phyloP scores from a whole-genome alignment of 2,113 vertebrate species.

The Macquaria ambigua region DNA sequence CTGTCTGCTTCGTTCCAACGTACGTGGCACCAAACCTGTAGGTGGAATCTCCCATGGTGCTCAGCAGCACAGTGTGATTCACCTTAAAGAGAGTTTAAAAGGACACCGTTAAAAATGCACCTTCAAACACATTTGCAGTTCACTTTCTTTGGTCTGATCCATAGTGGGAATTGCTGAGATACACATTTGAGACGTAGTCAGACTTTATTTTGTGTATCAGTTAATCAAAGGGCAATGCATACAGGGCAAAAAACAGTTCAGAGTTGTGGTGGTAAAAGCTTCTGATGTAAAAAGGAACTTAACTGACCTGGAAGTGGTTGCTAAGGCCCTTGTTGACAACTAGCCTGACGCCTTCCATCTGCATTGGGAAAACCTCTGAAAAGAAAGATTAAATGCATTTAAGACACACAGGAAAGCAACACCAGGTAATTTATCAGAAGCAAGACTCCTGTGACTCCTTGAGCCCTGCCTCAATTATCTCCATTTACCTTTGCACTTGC shows the following conservation, averaged over 20 bases:
- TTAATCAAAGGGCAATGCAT: neutral
- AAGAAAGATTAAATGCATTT: neutral
- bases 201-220: neutral
- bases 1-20: slow-evolving; percentile 88
- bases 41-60: slow-evolving; percentile 89
- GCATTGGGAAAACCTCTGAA: slow-evolving; percentile 90
- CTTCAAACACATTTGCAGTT: neutral
- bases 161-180: neutral
- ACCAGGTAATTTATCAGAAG: neutral
- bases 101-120: rapidly evolving
- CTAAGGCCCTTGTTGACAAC: slow-evolving; percentile 92
- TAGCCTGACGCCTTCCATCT: slow-evolving; percentile 92
- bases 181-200: neutral
- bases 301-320: slow-evolving; percentile 92
- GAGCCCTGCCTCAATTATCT: neutral
- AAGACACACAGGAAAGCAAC: neutral
- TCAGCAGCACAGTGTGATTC: slow-evolving; percentile 89
- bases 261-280: neutral
- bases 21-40: slow-evolving; percentile 92
- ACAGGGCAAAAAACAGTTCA: neutral
- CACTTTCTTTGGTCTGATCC: neutral
- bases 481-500: slow-evolving; percentile 90
- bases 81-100: slow-evolving; percentile 79
- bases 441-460: neutral
- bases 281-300: neutral